Conservation (phyloP, 2,888 invertebrate genomes). For the Drosophila heteroneura region DNA sequence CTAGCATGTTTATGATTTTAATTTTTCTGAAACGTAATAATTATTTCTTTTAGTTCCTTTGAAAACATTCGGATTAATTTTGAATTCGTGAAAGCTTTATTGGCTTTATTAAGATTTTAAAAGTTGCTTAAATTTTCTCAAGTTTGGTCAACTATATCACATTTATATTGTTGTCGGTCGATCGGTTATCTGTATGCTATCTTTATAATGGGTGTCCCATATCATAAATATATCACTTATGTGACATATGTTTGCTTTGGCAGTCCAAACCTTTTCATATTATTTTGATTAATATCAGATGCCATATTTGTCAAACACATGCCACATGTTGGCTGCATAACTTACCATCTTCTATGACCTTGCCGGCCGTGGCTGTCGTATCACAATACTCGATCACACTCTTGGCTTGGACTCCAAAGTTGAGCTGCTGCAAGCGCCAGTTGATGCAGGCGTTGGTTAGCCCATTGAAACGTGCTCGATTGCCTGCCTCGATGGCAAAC, state of each 20-base stretch:
- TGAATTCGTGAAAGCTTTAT: neutral
- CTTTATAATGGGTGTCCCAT: neutral
- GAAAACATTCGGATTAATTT: neutral
- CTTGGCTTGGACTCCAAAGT: constrained; percentile 67
- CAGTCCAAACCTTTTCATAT: neutral
- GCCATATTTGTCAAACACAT: neutral
- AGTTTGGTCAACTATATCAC: neutral
- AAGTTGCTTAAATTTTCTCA: neutral
- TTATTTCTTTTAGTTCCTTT: neutral
- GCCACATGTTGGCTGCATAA: neutral
- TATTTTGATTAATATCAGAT: neutral
- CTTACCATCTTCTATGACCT: constrained; percentile 67
- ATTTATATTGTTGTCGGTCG: neutral
- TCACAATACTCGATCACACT: constrained; percentile 82
- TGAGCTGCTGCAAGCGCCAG: constrained; percentile 63
- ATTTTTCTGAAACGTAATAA: neutral
- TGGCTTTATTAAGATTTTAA: neutral
- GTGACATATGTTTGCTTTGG: neutral
- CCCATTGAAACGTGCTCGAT: constrained; percentile 72
- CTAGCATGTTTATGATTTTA: neutral
- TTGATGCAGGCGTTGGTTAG: constrained; percentile 80
- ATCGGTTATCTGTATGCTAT: neutral
- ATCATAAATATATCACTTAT: neutral
- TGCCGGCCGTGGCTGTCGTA: constrained; percentile 57
- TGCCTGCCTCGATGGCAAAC: constrained; percentile 69